These are phyloP conservation scores for Lepidurus packardi DNA, from an alignment of 1,140 invertebrate genomes.

Conservation along the genomic window DNA sequence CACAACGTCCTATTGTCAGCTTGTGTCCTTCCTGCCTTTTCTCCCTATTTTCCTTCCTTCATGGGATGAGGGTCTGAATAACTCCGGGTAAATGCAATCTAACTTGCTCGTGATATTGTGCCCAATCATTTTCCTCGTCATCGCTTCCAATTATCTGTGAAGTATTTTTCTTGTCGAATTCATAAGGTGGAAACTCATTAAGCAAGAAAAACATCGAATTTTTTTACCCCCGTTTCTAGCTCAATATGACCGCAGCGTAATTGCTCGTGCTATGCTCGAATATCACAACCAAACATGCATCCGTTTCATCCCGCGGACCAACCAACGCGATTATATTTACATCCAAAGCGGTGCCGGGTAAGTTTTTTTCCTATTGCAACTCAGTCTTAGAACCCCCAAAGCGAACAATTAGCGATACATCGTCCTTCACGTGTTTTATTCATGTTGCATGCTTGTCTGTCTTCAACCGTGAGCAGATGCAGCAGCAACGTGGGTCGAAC, in stretches of 20 bases:
- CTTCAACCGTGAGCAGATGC: slow-evolving; percentile 28
- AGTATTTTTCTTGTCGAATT: neutral
- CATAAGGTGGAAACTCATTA: neutral
- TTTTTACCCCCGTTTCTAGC: slow-evolving; percentile 40
- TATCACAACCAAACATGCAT: slow-evolving; percentile 56
- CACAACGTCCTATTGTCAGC: neutral
- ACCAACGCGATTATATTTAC: slow-evolving; percentile 52
- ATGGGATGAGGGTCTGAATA: neutral
- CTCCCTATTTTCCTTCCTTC: neutral
- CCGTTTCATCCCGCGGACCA: slow-evolving; percentile 51
- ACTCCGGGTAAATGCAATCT: neutral
- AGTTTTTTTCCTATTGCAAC: neutral
- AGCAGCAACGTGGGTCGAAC: slow-evolving; percentile 47
- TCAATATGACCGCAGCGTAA: slow-evolving; percentile 46
- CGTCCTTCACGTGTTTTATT: neutral
- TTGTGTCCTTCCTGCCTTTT: neutral
- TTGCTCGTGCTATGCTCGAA: slow-evolving; percentile 49
- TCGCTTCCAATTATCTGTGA: neutral
- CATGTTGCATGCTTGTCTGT: neutral
- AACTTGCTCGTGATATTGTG: neutral
- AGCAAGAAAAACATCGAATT: neutral
- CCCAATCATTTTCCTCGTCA: neutral
- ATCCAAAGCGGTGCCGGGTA: slow-evolving; percentile 40
- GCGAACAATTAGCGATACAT: neutral
- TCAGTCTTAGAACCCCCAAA: neutral